phyloP scores from a whole-genome alignment of 1,140 invertebrate species.

The Ruditapes philippinarum region DNA sequence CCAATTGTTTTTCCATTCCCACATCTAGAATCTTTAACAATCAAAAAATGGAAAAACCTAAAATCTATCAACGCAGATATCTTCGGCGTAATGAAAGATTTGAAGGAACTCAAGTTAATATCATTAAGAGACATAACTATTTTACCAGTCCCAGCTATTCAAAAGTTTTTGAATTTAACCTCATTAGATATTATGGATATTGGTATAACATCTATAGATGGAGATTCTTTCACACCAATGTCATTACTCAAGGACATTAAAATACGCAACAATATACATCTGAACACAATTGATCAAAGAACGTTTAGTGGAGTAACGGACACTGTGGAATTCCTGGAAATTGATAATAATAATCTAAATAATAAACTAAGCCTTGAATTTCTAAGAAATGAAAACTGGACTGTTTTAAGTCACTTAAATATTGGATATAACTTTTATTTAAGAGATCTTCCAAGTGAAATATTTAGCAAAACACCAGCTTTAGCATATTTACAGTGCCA shows the following conservation, averaged over 20 bases:
- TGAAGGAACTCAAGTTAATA: conserved; percentile 88
- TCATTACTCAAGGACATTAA: not conserved
- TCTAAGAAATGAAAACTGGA: conserved; percentile 86
- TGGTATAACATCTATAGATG: not conserved
- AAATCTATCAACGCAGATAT: conserved; percentile 14
- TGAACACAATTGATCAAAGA: conserved; percentile 91
- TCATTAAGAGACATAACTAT: not conserved
- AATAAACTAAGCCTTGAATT: conserved; percentile 89
- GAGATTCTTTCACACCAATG: not conserved
- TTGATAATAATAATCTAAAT: conserved; percentile 95
- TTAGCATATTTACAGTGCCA: conserved; percentile 96
- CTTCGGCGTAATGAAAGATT: conserved; percentile 64
- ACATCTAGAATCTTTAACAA: conserved; percentile 66
- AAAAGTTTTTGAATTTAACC: not conserved
- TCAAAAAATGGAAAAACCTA: conserved; percentile 63
- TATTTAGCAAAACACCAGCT: conserved; percentile 93
- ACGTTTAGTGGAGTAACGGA: conserved; percentile 94
- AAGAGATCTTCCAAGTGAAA: conserved; percentile 92
- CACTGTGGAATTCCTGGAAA: conserved; percentile 95
- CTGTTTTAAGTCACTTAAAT: conserved; percentile 90
- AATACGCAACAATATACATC: conserved; percentile 90
- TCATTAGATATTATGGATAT: conserved; percentile 10
- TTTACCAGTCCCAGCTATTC: conserved; percentile 22
- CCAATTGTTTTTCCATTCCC: conserved; percentile 52
- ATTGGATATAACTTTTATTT: conserved; percentile 94